Percentiles rank a stretch among this genome's conserved stretches.
phyloP scores from a whole-genome alignment of 1,140 invertebrate species.

The Lasioglossum baleicum region DNA sequence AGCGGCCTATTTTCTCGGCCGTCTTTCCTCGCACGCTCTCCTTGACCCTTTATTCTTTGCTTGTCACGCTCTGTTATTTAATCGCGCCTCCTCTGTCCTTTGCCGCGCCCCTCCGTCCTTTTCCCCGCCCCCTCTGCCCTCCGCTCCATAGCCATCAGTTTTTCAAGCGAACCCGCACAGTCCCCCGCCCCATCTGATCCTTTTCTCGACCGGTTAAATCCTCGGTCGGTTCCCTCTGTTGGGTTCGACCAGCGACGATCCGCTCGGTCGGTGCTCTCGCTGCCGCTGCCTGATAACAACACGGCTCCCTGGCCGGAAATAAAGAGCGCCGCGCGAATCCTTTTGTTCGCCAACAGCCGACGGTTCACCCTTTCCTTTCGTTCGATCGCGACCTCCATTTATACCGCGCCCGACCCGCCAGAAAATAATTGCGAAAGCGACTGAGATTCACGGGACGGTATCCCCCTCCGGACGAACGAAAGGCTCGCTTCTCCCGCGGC shows the following conservation, averaged over 20 bases:
- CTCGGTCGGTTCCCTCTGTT: not conserved
- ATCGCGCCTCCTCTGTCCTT: no score
- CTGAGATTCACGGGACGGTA: slow-evolving; percentile 29
- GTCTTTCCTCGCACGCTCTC: not conserved
- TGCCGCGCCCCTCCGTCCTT: no score
- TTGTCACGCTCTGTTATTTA: no score
- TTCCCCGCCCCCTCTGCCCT: not conserved
- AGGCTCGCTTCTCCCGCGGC: no score
- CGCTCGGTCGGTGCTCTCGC: not conserved
- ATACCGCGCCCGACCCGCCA: slow-evolving; percentile 5
- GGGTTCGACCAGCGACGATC: slow-evolving; percentile 12
- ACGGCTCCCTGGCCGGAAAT: slow-evolving; percentile 25
- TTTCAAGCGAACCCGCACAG: slow-evolving; percentile 5
- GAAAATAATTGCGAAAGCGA: slow-evolving; percentile 56
- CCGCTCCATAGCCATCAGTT: slow-evolving; percentile 10
- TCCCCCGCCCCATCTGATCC: not conserved
- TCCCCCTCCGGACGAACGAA: not conserved
- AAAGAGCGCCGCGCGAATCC: slow-evolving; percentile 29
- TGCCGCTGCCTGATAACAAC: slow-evolving; percentile 41
- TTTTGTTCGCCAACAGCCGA: slow-evolving; percentile 35
- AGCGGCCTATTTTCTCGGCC: not conserved
- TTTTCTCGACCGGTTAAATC: slow-evolving; percentile 9
- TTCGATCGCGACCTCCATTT: slow-evolving; percentile 53
- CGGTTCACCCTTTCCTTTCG: slow-evolving; percentile 37
- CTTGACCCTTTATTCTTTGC: not conserved